These are phyloP conservation scores for Scalopus aquaticus DNA, from an alignment of 2,113 vertebrate species.

Conservation along the genomic window DNA sequence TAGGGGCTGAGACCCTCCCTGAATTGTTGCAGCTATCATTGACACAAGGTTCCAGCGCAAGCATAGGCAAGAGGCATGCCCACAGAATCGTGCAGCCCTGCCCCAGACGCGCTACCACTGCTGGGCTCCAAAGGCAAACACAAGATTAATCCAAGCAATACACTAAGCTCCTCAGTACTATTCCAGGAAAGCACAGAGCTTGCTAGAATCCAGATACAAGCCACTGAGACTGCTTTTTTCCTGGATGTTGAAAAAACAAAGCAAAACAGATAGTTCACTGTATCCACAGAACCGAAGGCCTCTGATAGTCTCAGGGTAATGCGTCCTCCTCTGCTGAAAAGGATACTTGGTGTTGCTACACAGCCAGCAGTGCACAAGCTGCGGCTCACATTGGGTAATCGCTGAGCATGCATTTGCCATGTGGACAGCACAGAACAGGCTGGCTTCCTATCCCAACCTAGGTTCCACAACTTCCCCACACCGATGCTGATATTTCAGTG, in stretches of 20 bases:
- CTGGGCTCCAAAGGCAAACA: not conserved
- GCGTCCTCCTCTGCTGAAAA: not conserved
- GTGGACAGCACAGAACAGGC: not conserved
- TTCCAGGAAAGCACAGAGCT: not conserved
- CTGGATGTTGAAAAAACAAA: not conserved
- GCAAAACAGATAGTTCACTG: not conserved
- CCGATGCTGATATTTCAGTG: not conserved
- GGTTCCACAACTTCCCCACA: not conserved
- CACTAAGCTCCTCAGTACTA: not conserved
- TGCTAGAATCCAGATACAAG: not conserved
- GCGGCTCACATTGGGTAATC: not conserved
- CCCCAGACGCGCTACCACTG: not conserved
- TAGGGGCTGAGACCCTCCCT: not conserved
- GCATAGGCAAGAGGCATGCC: not conserved
- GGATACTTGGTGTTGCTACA: not conserved
- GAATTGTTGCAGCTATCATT: not conserved
- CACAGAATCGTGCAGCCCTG: not conserved
- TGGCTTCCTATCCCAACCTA: not conserved
- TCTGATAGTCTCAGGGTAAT: not conserved
- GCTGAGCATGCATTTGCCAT: not conserved
- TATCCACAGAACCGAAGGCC: not conserved
- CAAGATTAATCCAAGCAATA: not conserved
- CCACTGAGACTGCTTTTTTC: not conserved
- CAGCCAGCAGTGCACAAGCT: not conserved
- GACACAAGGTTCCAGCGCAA: not conserved